phyloP scores from a whole-genome alignment of 2,888 invertebrate species.

The Tineola bisselliella region DNA sequence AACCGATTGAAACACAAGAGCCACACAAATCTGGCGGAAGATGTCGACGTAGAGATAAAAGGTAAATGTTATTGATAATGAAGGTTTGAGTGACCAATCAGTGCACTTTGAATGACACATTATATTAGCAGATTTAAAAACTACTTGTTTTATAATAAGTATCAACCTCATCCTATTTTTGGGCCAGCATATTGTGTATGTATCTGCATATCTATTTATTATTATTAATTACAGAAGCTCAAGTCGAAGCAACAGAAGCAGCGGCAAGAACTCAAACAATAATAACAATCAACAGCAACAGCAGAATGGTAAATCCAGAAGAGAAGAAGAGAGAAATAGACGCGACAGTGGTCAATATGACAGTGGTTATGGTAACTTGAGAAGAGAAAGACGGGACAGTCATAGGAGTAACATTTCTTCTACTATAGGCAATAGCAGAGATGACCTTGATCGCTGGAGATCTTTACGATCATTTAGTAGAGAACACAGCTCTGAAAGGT shows the following conservation, averaged over 20 bases:
- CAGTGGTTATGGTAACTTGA: slow-evolving; percentile 35
- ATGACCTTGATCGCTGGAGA: slow-evolving; percentile 58
- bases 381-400: slow-evolving; percentile 48
- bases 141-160: no score
- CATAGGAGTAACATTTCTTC: slow-evolving; percentile 57
- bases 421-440: slow-evolving; percentile 55
- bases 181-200: no score
- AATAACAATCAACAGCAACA: slow-evolving; percentile 8
- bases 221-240: slow-evolving; percentile 38
- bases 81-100: no score
- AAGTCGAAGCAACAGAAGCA: slow-evolving; percentile 49
- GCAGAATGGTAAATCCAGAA: slow-evolving; percentile 15
- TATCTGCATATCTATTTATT: no score
- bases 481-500: slow-evolving; percentile 63
- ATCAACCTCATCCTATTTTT: no score
- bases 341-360: slow-evolving; percentile 45
- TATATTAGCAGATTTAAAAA: no score
- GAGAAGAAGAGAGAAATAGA: slow-evolving; percentile 29
- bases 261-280: slow-evolving; percentile 5
- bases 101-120: no score
- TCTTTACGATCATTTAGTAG: slow-evolving; percentile 57
- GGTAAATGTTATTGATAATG: no score
- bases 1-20: slow-evolving; percentile 36
- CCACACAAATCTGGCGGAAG: slow-evolving; percentile 40
- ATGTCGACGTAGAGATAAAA: slow-evolving; percentile 48